Conservation (phyloP, 2,797 vertebrate species). For the Malurus leucopterus region DNA sequence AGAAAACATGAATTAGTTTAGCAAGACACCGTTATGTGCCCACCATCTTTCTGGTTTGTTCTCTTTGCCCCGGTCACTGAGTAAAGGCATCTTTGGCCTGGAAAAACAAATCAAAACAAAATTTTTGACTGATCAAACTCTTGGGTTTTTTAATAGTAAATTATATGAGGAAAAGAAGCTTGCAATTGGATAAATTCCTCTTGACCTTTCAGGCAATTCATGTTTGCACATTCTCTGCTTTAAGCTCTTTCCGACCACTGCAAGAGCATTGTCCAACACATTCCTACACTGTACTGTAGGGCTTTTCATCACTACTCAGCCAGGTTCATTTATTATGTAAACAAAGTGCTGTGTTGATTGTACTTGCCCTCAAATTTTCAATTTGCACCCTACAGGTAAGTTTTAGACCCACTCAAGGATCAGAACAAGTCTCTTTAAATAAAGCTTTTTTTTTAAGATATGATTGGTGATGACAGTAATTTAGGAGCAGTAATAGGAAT, state of each 20-base stretch:
- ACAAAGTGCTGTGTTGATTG: background rate
- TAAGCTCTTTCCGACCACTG: background rate
- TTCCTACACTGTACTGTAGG: background rate
- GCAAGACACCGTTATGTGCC: background rate
- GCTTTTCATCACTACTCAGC: background rate
- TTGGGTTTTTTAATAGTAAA: accelerated
- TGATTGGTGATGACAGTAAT: background rate
- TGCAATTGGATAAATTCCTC: background rate
- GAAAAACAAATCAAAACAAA: background rate
- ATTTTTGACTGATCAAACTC: background rate
- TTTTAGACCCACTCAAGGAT: background rate
- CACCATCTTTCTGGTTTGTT: background rate
- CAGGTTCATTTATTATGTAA: background rate
- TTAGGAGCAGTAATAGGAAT: background rate
- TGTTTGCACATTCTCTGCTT: background rate
- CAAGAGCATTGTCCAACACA: background rate
- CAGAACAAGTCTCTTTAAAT: background rate
- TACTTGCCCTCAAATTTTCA: background rate
- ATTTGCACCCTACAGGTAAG: background rate
- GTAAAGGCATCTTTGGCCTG: background rate
- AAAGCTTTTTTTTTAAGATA: background rate
- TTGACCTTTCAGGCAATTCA: background rate
- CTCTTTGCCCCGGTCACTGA: background rate
- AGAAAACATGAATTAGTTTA: background rate
- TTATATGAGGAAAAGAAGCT: background rate